These are phyloP conservation scores for Danio aesculapii DNA, from an alignment of 2,797 vertebrate species.

Conservation along the genomic window DNA sequence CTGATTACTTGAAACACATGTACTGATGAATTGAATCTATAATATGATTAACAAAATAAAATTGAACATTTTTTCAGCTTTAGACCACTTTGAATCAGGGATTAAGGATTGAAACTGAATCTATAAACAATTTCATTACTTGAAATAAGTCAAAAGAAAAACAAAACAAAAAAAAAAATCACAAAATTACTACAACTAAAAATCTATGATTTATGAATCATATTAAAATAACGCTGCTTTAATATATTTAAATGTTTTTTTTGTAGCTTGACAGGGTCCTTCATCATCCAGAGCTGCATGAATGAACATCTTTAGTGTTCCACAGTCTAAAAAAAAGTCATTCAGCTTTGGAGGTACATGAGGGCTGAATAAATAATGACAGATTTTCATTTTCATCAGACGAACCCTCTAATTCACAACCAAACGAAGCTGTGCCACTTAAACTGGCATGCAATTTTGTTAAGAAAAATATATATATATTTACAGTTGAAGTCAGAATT, in stretches of 20 bases:
- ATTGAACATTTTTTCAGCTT: not conserved
- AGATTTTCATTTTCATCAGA: not conserved
- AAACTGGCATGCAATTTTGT: not conserved
- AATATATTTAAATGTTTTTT: not conserved
- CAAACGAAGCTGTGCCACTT: not conserved
- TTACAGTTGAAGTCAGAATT: too few relatives aligned
- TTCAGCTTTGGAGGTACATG: not conserved
- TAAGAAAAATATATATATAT: too few relatives aligned
- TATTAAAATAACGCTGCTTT: not conserved
- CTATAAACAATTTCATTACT: not conserved
- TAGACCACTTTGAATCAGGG: not conserved
- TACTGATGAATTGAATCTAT: too few relatives aligned
- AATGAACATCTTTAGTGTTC: not conserved
- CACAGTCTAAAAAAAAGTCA: not conserved
- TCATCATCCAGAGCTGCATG: not conserved
- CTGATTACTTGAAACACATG: too few relatives aligned
- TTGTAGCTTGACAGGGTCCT: not conserved
- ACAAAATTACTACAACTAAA: not conserved
- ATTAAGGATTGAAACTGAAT: not conserved
- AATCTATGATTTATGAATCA: not conserved
- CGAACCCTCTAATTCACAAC: not conserved
- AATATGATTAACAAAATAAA: too few relatives aligned
- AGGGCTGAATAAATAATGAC: not conserved
- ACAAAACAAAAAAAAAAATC: not conserved
- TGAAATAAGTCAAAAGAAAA: not conserved